phyloP scores from a whole-genome alignment of 2,888 invertebrate species.

The Hirtodrosophila trivittata region DNA sequence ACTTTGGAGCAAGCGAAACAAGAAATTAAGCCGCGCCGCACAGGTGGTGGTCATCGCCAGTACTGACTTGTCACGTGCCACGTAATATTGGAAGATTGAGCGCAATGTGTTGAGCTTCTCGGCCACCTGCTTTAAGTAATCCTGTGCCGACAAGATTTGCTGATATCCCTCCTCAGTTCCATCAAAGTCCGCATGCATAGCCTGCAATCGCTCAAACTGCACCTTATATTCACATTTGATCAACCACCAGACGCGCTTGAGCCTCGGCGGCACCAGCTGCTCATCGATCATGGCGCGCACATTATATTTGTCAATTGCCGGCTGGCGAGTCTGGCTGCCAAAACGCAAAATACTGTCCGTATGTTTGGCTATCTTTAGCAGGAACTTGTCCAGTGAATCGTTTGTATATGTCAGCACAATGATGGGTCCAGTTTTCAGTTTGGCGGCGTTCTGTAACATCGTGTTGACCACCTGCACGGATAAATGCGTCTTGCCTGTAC shows the following conservation, averaged over 20 bases:
- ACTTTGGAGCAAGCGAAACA: conserved; percentile 86
- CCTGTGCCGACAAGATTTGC: conserved; percentile 66
- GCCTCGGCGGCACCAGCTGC: conserved; percentile 54
- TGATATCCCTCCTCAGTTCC: conserved; percentile 78
- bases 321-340: conserved; percentile 88
- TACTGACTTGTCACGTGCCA: conserved; percentile 85
- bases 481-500: conserved; percentile 93
- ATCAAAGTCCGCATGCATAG: conserved; percentile 77
- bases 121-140: conserved; percentile 60
- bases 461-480: conserved; percentile 90
- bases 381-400: conserved; percentile 93
- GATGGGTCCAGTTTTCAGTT: conserved; percentile 85
- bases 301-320: conserved; percentile 85
- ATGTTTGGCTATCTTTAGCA: conserved; percentile 87
- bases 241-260: conserved; percentile 76
- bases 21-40: conserved; percentile 88
- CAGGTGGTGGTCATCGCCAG: conserved; percentile 92
- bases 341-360: conserved; percentile 88
- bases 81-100: conserved; percentile 86
- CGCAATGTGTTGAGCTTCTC: conserved; percentile 85
- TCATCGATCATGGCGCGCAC: conserved; percentile 67
- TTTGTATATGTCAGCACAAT: conserved; percentile 93
- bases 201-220: conserved; percentile 74
- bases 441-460: conserved; percentile 86
- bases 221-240: conserved; percentile 75